Evolutionary conservation across 2,113 vertebrate species (phyloP), one percentile per base, ranked within the genome.

Genomic region (Actenoides lindsayi): DNA sequence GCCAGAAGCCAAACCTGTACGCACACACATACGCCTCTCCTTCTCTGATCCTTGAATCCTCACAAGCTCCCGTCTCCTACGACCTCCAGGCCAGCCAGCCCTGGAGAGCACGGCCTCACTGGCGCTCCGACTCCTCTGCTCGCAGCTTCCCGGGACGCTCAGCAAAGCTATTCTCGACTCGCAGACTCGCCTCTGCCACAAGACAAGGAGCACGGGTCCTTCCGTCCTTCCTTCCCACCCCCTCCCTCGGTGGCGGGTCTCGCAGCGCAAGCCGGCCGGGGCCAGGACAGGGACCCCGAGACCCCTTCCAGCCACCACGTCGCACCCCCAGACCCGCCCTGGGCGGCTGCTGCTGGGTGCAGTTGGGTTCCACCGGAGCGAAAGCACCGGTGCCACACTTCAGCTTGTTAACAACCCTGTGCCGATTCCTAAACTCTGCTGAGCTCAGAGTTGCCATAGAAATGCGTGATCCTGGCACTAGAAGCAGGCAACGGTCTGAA

Each of bases 401-500:
- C 81, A 83, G 83, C 95, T 96, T 70, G 53, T 94, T 83, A 97
- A 93, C 96, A 97, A 42, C 89, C 82, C 91, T 87, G 97, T 41
- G 21, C 97, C 90, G 95, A 94, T 93, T 94, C 84, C 93, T 94
- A 87, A 95, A 93, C 93, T 94, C 82, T 46, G 97, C 96, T 88
- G 96, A 98, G 97, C 96, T 97, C 90, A 93, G 97, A 97, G 97
- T 98, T 97, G 94, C 96, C 97, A 97, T 94, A 97, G 95, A 98
- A 98, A 98, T 96, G 96, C 33, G 53, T 60, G 93, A 96, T 81
- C 95, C 86, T 79, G 96, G 95, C 94, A 97, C 95, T 86, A 90
- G 96, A 98, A 97, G 94, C 96, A 96, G 94, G 96, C 92, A 96
- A 68, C 71, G 7, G 76, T 85, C 84, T 86, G n/a, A 71, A 88